Evolutionary conservation across 2,113 vertebrate species (phyloP).

Genomic region (Polypterus senegalus): DNA sequence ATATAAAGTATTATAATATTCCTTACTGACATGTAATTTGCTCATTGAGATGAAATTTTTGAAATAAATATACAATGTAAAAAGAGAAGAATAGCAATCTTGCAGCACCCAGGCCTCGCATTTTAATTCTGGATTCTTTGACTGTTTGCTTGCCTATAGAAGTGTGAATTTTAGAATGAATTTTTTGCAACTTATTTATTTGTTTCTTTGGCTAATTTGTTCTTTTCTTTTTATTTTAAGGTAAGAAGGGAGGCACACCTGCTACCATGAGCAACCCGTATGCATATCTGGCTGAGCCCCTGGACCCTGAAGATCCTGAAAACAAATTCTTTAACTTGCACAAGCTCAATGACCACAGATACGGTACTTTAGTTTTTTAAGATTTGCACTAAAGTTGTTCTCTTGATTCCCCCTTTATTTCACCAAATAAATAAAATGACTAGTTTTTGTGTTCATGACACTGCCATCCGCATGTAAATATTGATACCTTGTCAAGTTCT

Average conservation of each 20-base stretch:
- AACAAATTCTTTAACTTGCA: constrained; percentile 78
- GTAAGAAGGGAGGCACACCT: constrained; percentile 13
- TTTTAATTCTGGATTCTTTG: too few species aligned
- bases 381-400: not conserved
- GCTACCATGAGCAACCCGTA: constrained; percentile 69
- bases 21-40: too few species aligned
- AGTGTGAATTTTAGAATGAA: too few species aligned
- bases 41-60: too few species aligned
- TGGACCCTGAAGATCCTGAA: constrained; percentile 56
- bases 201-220: not conserved
- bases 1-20: too few species aligned
- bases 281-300: constrained; percentile 52
- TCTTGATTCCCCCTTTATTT: not conserved
- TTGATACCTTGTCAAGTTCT: too few species aligned
- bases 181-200: too few species aligned
- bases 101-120: too few species aligned
- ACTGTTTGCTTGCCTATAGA: too few species aligned
- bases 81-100: too few species aligned
- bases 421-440: not conserved
- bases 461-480: too few species aligned
- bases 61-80: too few species aligned
- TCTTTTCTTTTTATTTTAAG: constrained; percentile 26
- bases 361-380: constrained; percentile 45
- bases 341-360: constrained; percentile 73
- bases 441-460: not conserved